These are phyloP conservation scores for Hydrophis major DNA, from an alignment of 2,797 vertebrate genomes.

Conservation along the genomic window DNA sequence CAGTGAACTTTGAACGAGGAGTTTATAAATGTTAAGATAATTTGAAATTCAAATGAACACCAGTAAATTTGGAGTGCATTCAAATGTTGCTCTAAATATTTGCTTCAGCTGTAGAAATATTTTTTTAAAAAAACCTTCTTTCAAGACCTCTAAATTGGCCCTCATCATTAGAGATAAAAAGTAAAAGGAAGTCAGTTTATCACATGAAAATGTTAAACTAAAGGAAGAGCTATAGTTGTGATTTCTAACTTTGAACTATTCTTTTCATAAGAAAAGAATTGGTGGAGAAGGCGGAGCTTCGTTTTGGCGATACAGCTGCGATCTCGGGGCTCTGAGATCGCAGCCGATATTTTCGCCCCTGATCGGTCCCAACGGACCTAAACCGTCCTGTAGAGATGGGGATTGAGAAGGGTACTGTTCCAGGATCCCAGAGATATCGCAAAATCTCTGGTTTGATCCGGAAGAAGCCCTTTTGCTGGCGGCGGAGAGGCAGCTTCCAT, in stretches of 20 bases:
- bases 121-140: not conserved
- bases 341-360: no score
- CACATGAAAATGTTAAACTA: constrained; percentile 16
- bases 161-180: not conserved
- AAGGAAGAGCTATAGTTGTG: not conserved
- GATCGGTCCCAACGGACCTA: no score
- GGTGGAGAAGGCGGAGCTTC: not conserved
- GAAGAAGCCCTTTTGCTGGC: no score
- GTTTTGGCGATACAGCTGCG: no score
- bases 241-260: constrained; percentile 27
- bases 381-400: no score
- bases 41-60: constrained; percentile 35
- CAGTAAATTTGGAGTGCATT: constrained; percentile 19
- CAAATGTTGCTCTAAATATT: constrained; percentile 32
- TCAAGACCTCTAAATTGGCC: not conserved
- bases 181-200: constrained; percentile 25
- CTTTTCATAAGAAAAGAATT: not conserved
- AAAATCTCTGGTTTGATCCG: no score
- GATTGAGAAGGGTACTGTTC: no score
- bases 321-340: no score
- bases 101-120: constrained; percentile 37
- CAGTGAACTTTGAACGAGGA: constrained; percentile 23
- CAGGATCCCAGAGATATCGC: no score
- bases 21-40: constrained; percentile 21
- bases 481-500: no score